A percentile compares a stretch with the other conserved stretches of the same genome.
Conservation (phyloP, 1,140 invertebrate species). For the Eumeta japonica region DNA sequence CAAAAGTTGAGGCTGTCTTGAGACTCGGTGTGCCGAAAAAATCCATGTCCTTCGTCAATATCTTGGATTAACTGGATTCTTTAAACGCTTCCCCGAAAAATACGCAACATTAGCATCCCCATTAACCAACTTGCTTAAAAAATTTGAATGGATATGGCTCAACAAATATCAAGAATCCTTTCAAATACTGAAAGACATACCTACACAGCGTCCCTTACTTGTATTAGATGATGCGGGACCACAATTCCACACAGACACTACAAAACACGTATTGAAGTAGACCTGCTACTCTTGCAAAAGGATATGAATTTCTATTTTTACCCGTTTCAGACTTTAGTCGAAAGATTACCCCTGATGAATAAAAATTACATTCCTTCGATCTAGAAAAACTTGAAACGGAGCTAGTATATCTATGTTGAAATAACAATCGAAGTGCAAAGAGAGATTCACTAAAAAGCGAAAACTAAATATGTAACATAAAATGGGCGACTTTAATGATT, state of each 20-base stretch:
- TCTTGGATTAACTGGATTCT: constrained; percentile 30
- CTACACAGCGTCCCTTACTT: constrained; percentile 9
- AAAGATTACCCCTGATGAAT: too few species aligned
- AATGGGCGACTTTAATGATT: too few species aligned
- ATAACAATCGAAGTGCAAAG: too few species aligned
- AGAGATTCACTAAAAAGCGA: too few species aligned
- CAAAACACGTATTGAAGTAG: constrained; percentile 8
- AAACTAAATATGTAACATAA: too few species aligned
- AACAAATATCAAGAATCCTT: constrained; percentile 1
- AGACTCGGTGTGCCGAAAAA: constrained; percentile 19
- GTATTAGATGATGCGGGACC: constrained; percentile 14
- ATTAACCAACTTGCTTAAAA: constrained; percentile 21
- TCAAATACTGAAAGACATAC: constrained; percentile 2
- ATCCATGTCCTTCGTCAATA: constrained; percentile 30
- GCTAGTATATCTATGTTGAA: too few species aligned
- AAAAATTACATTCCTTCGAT: constrained; percentile 16
- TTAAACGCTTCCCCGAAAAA: constrained; percentile 27
- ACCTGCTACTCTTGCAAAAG: too few species aligned
- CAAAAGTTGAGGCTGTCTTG: too few species aligned
- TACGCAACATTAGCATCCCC: constrained; percentile 21
- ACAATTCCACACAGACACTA: constrained; percentile 17
- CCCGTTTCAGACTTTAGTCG: constrained; percentile 19
- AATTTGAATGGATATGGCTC: constrained; percentile 14
- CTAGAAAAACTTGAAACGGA: too few species aligned
- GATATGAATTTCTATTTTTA: too few species aligned